Evolutionary conservation across 2,113 vertebrate species (phyloP).

Genomic region (Urocitellus parryii): DNA sequence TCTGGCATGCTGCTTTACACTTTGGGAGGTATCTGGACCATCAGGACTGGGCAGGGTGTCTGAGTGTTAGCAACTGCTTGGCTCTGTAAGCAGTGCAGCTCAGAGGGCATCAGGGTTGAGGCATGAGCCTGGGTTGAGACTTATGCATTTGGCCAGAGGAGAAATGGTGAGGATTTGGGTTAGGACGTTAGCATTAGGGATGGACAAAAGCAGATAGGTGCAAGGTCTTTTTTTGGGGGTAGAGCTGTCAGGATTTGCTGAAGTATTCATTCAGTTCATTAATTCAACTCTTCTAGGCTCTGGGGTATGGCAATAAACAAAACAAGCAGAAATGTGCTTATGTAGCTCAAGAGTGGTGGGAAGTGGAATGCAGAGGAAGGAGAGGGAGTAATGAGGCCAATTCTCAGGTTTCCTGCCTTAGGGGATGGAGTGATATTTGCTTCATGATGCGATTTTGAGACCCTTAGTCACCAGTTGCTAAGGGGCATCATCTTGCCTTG

Average conservation of each 20-base stretch:
- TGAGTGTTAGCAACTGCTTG: background rate
- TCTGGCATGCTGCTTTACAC: background rate
- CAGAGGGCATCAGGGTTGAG: background rate
- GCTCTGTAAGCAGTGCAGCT: background rate
- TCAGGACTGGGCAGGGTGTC: background rate
- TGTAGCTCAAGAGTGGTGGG: background rate
- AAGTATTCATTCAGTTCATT: slow-evolving; percentile 44
- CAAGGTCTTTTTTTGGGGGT: background rate
- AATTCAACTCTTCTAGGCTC: slow-evolving; percentile 30
- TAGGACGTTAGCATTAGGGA: background rate
- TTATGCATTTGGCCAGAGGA: background rate
- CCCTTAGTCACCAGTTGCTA: background rate
- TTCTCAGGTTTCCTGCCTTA: background rate
- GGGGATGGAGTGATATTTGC: background rate
- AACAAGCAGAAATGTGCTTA: slow-evolving; percentile 21
- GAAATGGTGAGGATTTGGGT: background rate
- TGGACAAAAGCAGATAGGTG: background rate
- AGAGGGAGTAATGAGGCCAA: background rate
- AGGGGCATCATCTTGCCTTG: background rate
- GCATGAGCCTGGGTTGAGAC: background rate
- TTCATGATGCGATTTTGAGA: background rate
- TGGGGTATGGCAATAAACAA: slow-evolving; percentile 35
- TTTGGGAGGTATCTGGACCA: background rate
- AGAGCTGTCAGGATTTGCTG: background rate
- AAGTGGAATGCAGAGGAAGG: background rate